A percentile compares a stretch with the other conserved stretches of the same genome.
Conservation (phyloP, 2,888 invertebrate genomes). For the Leucophenga montana region DNA sequence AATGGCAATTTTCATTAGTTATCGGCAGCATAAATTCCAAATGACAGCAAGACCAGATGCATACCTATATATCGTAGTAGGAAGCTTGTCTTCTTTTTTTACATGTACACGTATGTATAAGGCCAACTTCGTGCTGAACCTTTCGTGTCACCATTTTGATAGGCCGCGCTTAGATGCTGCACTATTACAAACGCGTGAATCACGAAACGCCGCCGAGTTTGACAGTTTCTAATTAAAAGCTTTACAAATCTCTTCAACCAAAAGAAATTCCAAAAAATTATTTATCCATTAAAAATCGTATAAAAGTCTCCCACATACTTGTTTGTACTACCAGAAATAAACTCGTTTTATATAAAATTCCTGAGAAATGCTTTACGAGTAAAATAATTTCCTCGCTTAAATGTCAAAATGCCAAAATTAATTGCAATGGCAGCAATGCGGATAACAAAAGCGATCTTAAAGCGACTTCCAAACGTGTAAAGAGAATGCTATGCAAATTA, state of each 20-base stretch:
- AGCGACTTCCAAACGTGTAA: constrained; percentile 20
- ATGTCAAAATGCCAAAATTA: constrained; percentile 67
- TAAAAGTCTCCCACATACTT: constrained; percentile 8
- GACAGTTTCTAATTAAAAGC: constrained; percentile 21
- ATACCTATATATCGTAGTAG: not conserved
- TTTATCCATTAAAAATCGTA: not conserved
- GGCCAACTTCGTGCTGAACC: constrained; percentile 25
- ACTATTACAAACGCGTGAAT: constrained; percentile 14
- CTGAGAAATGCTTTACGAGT: constrained; percentile 36
- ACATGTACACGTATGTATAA: not conserved
- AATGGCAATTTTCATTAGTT: constrained; percentile 59
- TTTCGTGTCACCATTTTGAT: constrained; percentile 11
- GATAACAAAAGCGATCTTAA: constrained; percentile 46
- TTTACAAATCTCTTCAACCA: not conserved
- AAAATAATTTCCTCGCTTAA: constrained; percentile 52
- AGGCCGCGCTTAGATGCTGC: not conserved
- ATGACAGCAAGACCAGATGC: not conserved
- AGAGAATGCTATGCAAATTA: constrained; percentile 6
- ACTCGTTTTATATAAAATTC: constrained; percentile 59
- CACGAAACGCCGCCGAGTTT: constrained; percentile 10
- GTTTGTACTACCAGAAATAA: constrained; percentile 54
- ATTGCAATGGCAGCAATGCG: constrained; percentile 63
- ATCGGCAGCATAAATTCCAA: constrained; percentile 54
- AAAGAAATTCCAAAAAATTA: not conserved
- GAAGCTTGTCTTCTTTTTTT: not conserved